phyloP scores from a whole-genome alignment of 2,797 vertebrate species.

The Ptychobarbus kaznakovi region DNA sequence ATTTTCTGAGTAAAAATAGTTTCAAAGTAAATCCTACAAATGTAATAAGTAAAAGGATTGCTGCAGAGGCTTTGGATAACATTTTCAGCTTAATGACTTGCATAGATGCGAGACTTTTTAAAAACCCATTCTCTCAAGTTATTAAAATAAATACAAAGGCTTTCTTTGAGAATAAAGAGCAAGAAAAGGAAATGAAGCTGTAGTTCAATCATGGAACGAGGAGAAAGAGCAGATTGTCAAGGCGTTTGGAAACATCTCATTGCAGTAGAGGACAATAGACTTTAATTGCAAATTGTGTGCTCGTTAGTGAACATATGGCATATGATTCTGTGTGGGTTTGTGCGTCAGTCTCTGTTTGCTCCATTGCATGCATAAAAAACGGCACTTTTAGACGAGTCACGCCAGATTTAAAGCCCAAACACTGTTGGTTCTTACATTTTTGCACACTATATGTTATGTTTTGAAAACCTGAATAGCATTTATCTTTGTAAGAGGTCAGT shows the following conservation, averaged over 20 bases:
- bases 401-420: not conserved
- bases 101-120: not conserved
- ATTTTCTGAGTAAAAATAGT: too few relatives aligned
- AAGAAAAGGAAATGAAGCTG: not conserved
- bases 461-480: not conserved
- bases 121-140: not conserved
- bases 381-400: not conserved
- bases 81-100: not conserved
- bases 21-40: not conserved
- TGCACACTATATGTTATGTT: not conserved
- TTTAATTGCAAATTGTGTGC: slow-evolving; percentile 52
- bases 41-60: not conserved
- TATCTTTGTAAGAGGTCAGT: not conserved
- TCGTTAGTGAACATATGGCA: not conserved
- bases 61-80: not conserved
- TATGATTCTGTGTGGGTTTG: slow-evolving; percentile 35
- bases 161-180: slow-evolving; percentile 41
- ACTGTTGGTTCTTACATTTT: not conserved
- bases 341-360: not conserved
- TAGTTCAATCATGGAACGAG: not conserved
- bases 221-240: slow-evolving; percentile 25
- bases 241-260: not conserved
- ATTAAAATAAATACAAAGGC: not conserved
- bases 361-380: not conserved
- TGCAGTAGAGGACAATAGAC: slow-evolving; percentile 50